phyloP scores from a whole-genome alignment of 2,888 invertebrate species.

The Bhutanitis thaidina region DNA sequence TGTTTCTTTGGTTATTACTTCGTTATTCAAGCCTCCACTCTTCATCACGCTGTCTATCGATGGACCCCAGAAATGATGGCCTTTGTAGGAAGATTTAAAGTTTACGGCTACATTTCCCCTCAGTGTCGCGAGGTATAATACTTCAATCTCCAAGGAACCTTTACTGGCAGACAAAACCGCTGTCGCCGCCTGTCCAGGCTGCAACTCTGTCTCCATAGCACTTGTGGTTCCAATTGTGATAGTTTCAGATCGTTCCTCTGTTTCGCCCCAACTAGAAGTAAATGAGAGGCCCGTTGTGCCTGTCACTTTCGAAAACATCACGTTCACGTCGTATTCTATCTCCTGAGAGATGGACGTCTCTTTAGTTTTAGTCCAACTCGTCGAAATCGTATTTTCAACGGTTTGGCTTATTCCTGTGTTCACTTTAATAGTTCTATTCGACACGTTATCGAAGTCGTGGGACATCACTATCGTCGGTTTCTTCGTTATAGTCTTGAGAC shows the following conservation, averaged over 20 bases:
- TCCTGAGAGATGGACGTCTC: conserved; percentile 49
- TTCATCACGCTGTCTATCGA: conserved; percentile 44
- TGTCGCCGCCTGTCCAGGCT: conserved; percentile 50
- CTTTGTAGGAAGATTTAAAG: conserved; percentile 38
- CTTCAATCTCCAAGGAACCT: conserved; percentile 49
- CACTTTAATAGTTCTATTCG: conserved; percentile 52
- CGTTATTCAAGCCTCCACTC: conserved; percentile 41
- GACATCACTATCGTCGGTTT: conserved; percentile 42
- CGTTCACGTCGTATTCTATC: conserved; percentile 51
- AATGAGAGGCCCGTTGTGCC: conserved; percentile 50
- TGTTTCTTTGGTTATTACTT: conserved; percentile 36
- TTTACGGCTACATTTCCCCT: conserved; percentile 58
- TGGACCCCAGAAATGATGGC: conserved; percentile 60
- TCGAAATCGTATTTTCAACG: conserved; percentile 54
- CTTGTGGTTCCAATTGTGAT: conserved; percentile 49
- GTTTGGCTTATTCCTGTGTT: conserved; percentile 57
- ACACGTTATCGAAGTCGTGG: conserved; percentile 54
- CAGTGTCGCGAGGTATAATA: conserved; percentile 43
- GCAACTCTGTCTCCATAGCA: conserved; percentile 51
- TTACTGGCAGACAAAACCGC: conserved; percentile 52
- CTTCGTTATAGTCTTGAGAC: conserved; percentile 33
- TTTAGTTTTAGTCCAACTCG: conserved; percentile 46
- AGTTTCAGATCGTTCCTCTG: conserved; percentile 51
- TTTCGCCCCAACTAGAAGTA: conserved; percentile 49
- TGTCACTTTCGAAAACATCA: conserved; percentile 45